Base-by-base conservation (phyloP, 1,140 invertebrate genomes). In the Macrotrachela quadricornifera region DNA sequence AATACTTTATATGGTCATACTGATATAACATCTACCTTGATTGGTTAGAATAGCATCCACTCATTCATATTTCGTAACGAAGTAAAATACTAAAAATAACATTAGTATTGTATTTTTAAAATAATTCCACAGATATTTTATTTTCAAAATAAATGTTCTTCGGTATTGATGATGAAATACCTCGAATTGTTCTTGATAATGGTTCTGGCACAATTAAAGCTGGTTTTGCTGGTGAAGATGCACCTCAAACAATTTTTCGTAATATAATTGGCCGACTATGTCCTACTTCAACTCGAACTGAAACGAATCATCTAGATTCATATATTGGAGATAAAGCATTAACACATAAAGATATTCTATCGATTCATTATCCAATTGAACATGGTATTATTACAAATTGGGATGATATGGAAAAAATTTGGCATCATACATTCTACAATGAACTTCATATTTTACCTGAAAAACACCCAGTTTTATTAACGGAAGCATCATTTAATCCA, bases 311-410 rank as follows among this genome's bases (percentile, higher is more conserved):
- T 67, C 88, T 86, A 73, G 85, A 90, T 71, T 82, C 79, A 14
- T 90, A 88, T 68, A 85, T 90, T 52, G 85, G 85, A 59, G 85
- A 90, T 69, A 85, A 88, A 71, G 85, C 85, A 61, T 84, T 88
- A 72, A 44, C 45, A 2, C 51, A 57, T 21, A 49, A 56, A 57
- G 58, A 49, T 30, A 43, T 57, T 41, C 41, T 57, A 1, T 87
- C 85, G 51, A 71, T 88, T 65, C 87, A 87, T 69, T 88, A 88
- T 72, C 85, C 85, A 61, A 85, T 87, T 71, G 83, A 84, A 63
- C 82, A 85, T 69, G 84, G 85, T 60, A 83, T 83, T 62, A 82
- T 88, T 53, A 85, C 82, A 60, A 85, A 88, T 70, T 88, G 85
- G 85, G 84, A 88, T 61, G 51, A 55, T 44, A 57, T 59, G 57